Percentiles rank a stretch among this genome's conserved stretches.
Evolutionary conservation across 2,888 invertebrate genomes (phyloP).

Genomic region (Coenonympha glycerion): DNA sequence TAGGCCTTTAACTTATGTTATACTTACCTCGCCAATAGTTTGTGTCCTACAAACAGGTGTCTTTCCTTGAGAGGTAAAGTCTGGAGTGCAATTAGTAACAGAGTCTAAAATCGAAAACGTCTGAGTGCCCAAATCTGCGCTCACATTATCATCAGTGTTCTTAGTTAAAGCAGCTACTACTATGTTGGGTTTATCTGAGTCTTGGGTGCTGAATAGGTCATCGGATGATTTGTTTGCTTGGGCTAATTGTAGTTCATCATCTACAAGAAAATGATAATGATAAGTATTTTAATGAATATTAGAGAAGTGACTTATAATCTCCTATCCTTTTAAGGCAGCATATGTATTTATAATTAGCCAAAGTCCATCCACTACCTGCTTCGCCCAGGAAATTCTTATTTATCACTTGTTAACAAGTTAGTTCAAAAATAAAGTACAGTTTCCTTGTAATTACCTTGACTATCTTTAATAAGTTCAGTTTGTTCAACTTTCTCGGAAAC

Average conservation of each 20-base stretch:
- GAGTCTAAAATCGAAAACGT: slow-evolving; percentile 24
- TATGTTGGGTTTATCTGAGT: slow-evolving; percentile 24
- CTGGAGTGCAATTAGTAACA: slow-evolving; percentile 15
- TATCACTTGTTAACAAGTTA: neutral
- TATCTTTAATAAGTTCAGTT: slow-evolving; percentile 32
- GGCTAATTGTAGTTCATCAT: slow-evolving; percentile 56
- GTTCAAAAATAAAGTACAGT: too few species aligned
- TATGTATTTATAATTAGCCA: too few species aligned
- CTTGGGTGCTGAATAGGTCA: slow-evolving; percentile 55
- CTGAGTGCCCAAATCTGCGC: slow-evolving; percentile 26
- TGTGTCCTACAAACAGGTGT: slow-evolving; percentile 41
- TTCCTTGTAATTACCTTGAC: slow-evolving; percentile 45
- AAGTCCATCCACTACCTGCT: too few species aligned
- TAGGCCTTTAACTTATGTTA: too few species aligned
- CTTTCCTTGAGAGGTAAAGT: slow-evolving; percentile 32
- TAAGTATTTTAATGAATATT: too few species aligned
- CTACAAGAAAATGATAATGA: slow-evolving; percentile 31
- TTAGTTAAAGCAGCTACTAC: slow-evolving; percentile 9
- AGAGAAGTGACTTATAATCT: too few species aligned
- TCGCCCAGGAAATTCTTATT: too few species aligned
- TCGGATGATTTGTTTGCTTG: slow-evolving; percentile 53
- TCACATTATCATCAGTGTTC: slow-evolving; percentile 21
- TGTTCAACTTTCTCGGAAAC: neutral
- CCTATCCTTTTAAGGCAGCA: too few species aligned
- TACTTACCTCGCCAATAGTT: slow-evolving; percentile 46